Conservation (phyloP, 2,113 vertebrate genomes). For the Sakesphorus luctuosus region DNA sequence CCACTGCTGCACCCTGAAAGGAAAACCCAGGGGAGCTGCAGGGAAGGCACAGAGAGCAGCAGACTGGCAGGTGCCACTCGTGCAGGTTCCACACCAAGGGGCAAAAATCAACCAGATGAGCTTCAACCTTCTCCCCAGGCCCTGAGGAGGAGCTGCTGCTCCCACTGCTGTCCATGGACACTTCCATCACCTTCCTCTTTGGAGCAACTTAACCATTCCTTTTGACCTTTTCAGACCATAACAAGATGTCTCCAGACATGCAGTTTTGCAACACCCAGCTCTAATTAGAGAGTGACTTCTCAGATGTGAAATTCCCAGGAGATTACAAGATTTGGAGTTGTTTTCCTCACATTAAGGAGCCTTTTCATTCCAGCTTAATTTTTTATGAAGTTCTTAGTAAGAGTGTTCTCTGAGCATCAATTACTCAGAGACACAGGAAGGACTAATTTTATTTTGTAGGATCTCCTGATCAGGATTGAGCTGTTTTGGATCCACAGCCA, state of each 20-base stretch:
- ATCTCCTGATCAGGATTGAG: background rate
- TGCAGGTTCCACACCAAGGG: background rate
- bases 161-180: background rate
- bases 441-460: background rate
- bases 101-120: background rate
- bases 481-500: background rate
- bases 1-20: background rate
- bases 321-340: background rate
- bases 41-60: background rate
- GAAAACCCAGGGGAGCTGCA: conserved; percentile 7
- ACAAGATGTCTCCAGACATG: background rate
- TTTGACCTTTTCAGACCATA: conserved; percentile 38
- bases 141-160: background rate
- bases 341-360: conserved; percentile 18
- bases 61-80: background rate
- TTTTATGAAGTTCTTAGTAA: background rate
- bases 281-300: conserved; percentile 22
- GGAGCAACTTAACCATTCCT: conserved; percentile 23
- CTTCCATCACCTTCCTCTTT: background rate
- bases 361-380: conserved; percentile 6
- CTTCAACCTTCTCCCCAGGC: background rate
- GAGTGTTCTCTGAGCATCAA: background rate
- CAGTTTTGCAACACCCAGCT: background rate
- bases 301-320: background rate
- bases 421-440: background rate